These are phyloP conservation scores for Nerophis lumbriciformis DNA, from an alignment of 2,113 vertebrate species.

Conservation along the genomic window DNA sequence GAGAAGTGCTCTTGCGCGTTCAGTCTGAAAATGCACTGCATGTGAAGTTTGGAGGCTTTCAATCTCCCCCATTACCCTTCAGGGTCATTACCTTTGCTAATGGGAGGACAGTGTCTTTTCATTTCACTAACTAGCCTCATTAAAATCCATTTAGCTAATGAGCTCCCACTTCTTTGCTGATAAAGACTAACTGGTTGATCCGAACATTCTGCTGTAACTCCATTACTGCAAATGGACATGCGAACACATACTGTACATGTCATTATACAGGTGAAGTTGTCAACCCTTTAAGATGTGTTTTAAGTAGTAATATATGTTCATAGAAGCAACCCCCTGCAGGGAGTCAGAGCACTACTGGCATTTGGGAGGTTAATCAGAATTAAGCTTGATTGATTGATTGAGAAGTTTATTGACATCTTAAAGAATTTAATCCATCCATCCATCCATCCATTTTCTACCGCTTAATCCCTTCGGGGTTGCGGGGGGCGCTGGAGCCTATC, in stretches of 20 bases:
- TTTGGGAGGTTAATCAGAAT: no score
- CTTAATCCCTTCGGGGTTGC: no score
- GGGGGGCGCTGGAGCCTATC: no score
- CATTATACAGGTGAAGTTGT: neutral
- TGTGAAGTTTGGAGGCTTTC: constrained; percentile 12
- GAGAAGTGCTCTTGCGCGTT: neutral
- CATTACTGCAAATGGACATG: constrained; percentile 12
- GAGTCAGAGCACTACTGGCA: no score
- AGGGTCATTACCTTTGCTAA: constrained; percentile 58
- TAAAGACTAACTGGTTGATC: constrained; percentile 46
- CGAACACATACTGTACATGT: neutral
- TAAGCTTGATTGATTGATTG: no score
- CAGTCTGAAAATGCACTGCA: constrained; percentile 4
- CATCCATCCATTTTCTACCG: no score
- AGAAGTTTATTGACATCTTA: no score
- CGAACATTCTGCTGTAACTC: constrained; percentile 23
- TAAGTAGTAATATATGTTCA: neutral
- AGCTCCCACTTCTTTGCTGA: constrained; percentile 52
- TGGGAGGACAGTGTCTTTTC: constrained; percentile 54
- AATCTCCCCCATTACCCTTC: constrained; percentile 32
- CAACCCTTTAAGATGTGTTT: neutral
- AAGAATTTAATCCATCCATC: no score
- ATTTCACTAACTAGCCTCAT: constrained; percentile 61
- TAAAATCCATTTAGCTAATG: constrained; percentile 63
- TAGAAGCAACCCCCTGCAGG: no score